Evolutionary conservation across 1,140 invertebrate genomes (phyloP).

Genomic region (Nephila pilipes): DNA sequence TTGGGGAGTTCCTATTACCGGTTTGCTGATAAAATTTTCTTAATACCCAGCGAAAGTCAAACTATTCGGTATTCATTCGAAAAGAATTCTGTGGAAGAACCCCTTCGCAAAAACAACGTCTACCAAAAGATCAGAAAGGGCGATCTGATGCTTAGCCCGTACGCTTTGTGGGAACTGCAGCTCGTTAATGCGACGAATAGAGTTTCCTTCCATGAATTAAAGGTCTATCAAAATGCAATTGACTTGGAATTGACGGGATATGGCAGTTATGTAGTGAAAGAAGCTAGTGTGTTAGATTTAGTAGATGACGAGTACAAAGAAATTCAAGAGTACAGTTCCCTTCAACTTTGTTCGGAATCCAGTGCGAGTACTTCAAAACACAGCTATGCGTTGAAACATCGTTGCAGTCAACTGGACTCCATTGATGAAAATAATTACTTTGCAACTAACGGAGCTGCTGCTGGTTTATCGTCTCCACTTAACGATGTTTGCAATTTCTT

Average conservation of each 20-base stretch:
- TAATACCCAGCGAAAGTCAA: conserved; percentile 15
- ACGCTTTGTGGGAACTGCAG: neutral
- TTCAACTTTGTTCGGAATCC: neutral
- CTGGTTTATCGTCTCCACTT: neutral
- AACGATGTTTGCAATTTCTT: neutral
- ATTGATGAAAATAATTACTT: neutral
- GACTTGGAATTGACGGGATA: conserved; percentile 17
- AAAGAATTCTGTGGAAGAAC: neutral
- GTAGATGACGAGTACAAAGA: neutral
- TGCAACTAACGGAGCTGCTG: neutral
- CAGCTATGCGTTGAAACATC: neutral
- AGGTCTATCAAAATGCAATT: neutral
- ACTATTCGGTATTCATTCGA: neutral
- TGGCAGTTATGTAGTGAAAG: neutral
- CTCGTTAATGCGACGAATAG: neutral
- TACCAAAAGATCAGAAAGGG: conserved; percentile 10
- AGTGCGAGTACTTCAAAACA: neutral
- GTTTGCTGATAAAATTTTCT: neutral
- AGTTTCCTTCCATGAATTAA: neutral
- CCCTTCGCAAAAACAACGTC: neutral
- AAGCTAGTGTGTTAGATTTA: neutral
- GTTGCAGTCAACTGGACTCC: too few species aligned
- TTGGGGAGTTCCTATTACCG: conserved; percentile 43
- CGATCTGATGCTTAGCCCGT: conserved; percentile 42
- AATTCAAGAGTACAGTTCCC: neutral